Conservation (phyloP, 2,888 invertebrate genomes). For the Anthophora plumipes region DNA sequence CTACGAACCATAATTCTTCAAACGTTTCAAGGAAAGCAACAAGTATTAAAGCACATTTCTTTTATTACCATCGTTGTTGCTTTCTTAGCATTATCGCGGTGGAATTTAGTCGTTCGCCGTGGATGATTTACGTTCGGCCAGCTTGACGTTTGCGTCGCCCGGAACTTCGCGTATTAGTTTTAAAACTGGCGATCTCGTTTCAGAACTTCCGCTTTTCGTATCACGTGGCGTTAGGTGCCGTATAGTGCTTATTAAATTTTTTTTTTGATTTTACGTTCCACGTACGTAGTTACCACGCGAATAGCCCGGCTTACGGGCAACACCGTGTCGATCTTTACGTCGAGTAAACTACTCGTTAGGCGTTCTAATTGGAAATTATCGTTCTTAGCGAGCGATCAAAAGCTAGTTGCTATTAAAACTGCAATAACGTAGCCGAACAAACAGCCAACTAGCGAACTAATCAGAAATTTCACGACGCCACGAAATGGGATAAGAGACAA, state of each 20-base stretch:
- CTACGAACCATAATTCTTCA: background rate
- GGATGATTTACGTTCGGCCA: background rate
- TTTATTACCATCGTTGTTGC: background rate
- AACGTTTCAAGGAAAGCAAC: background rate
- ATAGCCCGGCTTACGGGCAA: background rate
- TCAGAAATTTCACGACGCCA: background rate
- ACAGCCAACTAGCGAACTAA: background rate
- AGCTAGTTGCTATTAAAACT: background rate
- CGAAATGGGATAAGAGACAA: background rate
- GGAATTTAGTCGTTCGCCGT: background rate
- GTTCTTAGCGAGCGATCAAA: constrained; percentile 3
- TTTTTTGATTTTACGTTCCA: background rate
- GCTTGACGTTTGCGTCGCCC: background rate
- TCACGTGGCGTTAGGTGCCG: background rate
- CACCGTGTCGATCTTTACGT: background rate
- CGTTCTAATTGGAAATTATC: constrained; percentile 25
- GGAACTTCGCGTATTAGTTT: constrained; percentile 3
- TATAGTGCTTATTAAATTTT: constrained; percentile 27
- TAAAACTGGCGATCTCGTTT: constrained; percentile 2
- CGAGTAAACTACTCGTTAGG: constrained; percentile 27
- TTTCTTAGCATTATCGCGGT: background rate
- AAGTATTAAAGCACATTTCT: background rate
- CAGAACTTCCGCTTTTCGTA: background rate
- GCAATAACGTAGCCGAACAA: background rate
- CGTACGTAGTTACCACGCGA: background rate